phyloP scores from a whole-genome alignment of 2,888 invertebrate genomes.

The Tridacna gigas region DNA sequence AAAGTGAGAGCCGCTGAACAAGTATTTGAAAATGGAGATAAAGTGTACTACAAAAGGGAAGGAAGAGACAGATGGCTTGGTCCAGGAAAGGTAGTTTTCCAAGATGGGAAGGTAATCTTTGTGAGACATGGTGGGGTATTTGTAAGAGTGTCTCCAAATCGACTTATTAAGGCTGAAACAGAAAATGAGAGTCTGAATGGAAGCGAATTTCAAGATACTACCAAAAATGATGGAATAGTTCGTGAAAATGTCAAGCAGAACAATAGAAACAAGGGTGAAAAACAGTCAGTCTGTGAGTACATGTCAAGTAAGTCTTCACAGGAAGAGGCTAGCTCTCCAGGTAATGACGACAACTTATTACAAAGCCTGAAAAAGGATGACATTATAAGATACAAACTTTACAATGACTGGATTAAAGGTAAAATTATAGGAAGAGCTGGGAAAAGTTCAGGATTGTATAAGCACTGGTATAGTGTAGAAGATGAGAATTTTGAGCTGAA shows the following conservation, averaged over 20 bases:
- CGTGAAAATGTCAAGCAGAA: constrained; percentile 8
- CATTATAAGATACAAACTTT: constrained; percentile 11
- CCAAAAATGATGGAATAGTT: too few relatives aligned
- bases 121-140: too few relatives aligned
- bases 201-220: too few relatives aligned
- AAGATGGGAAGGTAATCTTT: too few relatives aligned
- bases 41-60: constrained; percentile 57
- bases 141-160: too few relatives aligned
- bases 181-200: too few relatives aligned
- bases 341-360: neutral
- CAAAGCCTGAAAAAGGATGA: neutral
- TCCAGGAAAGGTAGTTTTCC: too few relatives aligned
- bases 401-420: constrained; percentile 33
- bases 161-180: too few relatives aligned
- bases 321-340: too few relatives aligned
- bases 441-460: constrained; percentile 45
- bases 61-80: constrained; percentile 53
- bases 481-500: constrained; percentile 24
- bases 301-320: neutral
- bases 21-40: constrained; percentile 53
- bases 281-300: neutral
- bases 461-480: constrained; percentile 50
- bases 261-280: neutral
- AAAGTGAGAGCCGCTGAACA: constrained; percentile 57
- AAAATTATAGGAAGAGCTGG: constrained; percentile 39